These are phyloP conservation scores for Phyllostomus discolor DNA, from an alignment of 2,113 vertebrate species.

Conservation along the genomic window DNA sequence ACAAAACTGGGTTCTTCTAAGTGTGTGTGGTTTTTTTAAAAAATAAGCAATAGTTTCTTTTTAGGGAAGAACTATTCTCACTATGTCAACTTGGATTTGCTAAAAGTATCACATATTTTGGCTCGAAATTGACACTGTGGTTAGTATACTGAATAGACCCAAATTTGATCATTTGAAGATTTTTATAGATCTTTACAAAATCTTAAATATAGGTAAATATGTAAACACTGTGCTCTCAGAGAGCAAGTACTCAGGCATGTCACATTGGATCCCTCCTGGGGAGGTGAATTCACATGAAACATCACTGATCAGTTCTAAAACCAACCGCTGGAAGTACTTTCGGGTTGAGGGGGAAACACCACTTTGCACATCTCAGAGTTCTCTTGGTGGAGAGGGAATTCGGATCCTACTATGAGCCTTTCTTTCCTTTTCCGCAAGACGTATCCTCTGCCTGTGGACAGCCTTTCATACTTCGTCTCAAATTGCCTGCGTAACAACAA, in stretches of 20 bases:
- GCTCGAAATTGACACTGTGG: conserved; percentile 18
- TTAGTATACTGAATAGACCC: not conserved
- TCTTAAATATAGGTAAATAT: conserved; percentile 91
- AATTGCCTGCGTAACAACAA: conserved; percentile 79
- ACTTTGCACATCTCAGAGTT: conserved; percentile 97
- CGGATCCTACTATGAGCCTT: conserved; percentile 83
- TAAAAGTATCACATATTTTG: not conserved
- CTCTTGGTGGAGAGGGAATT: conserved; percentile 95
- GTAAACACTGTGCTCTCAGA: conserved; percentile 90
- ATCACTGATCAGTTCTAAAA: conserved; percentile 73
- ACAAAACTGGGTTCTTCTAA: conserved; percentile 47
- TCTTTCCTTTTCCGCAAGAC: conserved; percentile 79
- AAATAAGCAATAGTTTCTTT: conserved; percentile 51
- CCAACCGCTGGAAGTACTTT: conserved; percentile 73
- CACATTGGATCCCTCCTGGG: not conserved
- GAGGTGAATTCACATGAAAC: conserved; percentile 2
- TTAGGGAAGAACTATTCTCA: conserved; percentile 50
- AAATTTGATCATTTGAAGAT: not conserved
- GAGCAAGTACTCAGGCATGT: conserved; percentile 58
- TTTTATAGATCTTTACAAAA: conserved; percentile 74
- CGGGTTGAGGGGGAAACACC: conserved; percentile 81
- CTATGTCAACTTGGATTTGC: not conserved
- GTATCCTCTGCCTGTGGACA: conserved; percentile 84
- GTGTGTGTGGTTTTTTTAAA: not conserved
- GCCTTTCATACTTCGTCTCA: conserved; percentile 87